Base-by-base conservation (phyloP, 2,113 vertebrate species). In the Channa argus region DNA sequence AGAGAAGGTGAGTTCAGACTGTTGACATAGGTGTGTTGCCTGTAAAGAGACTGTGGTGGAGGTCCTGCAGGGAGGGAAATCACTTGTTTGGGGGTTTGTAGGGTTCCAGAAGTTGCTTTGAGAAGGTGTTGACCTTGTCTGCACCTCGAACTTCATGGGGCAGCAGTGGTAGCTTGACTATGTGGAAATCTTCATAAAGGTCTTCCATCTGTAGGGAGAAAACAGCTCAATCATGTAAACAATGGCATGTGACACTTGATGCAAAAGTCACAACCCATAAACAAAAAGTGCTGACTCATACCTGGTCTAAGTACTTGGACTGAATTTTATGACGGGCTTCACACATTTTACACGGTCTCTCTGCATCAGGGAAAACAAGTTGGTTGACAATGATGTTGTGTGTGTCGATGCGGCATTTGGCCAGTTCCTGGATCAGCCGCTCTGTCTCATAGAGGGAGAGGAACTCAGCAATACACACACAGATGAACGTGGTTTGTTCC, bases 361-460 rank as follows among this genome's bases (percentile, higher is more conserved):
- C 95, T 0, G 85, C 79, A 13, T 97, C 96, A 0, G 97, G 97
- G 91, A 98, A 98, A 36, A 98, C 96, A 0, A 98, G 94, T 66
- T 98, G 97, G 94, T 98, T 98, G 79, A 98, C 96, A 0, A 98
- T 96, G 84, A 98, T 97, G 86, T 98, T 98, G 92, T 98, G 97
- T 0, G 97, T 98, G 92, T 98, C 97, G 0, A 98, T 98, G 88
- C 89, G 95, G 82, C 97, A 98, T 88, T 98, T 98, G 65, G 97
- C 96, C 86, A 98, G 88, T 71, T 98, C 97, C 93, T 98, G 97
- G 84, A 98, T 98, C 83, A 98, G 93, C 43, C 97, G 89, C 84
- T 98, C 97, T 0, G 97, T 98, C 92, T 98, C 97, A 3, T 98
- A 98, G 5, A 98, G 93, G 1, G 97, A 98, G 24, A 98, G 94